These are phyloP conservation scores for Ormia ochracea DNA, from an alignment of 2,888 invertebrate genomes.

Conservation along the genomic window DNA sequence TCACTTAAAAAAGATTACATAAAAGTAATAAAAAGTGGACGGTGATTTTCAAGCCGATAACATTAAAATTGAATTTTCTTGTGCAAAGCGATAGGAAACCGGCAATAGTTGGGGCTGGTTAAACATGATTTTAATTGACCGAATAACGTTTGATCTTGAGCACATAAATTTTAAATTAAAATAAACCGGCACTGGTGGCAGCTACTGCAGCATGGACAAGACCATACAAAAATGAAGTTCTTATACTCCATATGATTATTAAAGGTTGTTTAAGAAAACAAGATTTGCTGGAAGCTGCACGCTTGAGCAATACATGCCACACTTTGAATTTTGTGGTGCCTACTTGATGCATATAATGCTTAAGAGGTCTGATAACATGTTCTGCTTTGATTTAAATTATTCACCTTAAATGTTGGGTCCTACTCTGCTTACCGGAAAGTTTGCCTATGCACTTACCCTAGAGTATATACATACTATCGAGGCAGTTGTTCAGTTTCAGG, in stretches of 20 bases:
- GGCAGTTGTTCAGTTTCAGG: no score
- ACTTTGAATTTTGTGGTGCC: no score
- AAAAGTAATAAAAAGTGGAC: not conserved
- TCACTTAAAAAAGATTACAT: not conserved
- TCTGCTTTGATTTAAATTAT: no score
- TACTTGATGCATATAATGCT: no score
- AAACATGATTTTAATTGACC: slow-evolving; percentile 57
- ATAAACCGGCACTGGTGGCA: not conserved
- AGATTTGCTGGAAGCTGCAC: no score
- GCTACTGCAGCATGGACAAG: not conserved
- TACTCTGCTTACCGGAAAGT: no score
- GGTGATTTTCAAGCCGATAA: slow-evolving; percentile 7
- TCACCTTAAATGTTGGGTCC: no score
- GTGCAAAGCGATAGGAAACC: slow-evolving; percentile 31
- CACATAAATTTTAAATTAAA: slow-evolving; percentile 43
- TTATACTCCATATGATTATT: not conserved
- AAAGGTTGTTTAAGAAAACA: not conserved
- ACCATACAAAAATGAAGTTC: not conserved
- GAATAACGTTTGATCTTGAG: slow-evolving; percentile 47
- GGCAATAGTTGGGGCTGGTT: slow-evolving; percentile 26
- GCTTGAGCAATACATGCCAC: no score
- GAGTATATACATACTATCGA: no score
- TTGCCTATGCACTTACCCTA: no score
- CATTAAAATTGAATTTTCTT: slow-evolving; percentile 39
- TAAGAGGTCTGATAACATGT: no score